These are phyloP conservation scores for Pecten maximus DNA, from an alignment of 2,888 invertebrate genomes.

Conservation along the genomic window DNA sequence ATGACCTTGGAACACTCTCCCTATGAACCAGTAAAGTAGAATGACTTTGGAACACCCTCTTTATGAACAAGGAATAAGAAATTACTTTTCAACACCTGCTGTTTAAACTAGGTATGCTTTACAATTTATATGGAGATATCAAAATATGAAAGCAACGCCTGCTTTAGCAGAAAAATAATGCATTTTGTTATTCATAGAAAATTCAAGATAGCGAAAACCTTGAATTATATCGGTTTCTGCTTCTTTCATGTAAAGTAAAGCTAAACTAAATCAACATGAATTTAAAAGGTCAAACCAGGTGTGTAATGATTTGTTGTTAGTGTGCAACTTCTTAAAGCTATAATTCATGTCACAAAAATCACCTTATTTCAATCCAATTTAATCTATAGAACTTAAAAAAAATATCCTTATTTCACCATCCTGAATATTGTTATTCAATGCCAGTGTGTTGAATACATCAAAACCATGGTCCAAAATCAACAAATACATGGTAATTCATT, in stretches of 20 bases:
- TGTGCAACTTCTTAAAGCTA: not conserved
- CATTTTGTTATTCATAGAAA: not conserved
- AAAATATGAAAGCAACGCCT: not conserved
- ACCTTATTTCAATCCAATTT: not conserved
- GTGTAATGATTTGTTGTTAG: not conserved
- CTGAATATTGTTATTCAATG: not conserved
- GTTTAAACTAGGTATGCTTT: not conserved
- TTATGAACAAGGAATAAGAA: not conserved
- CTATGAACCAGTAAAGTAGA: not conserved
- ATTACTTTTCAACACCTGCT: not conserved
- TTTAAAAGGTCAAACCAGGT: not conserved
- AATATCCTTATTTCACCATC: not conserved
- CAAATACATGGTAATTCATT: not conserved
- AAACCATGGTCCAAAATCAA: constrained; percentile 23
- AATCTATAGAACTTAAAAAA: not conserved
- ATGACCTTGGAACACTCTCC: not conserved
- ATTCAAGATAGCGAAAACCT: not conserved
- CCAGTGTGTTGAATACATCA: not conserved
- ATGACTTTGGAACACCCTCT: not conserved
- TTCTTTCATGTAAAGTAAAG: too few species aligned
- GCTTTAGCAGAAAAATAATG: not conserved
- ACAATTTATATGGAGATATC: not conserved
- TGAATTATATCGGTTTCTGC: too few species aligned
- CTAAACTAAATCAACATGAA: not conserved
- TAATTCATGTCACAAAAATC: not conserved